Evolutionary conservation across 2,797 vertebrate genomes (phyloP), one percentile per base, ranked within the genome.

Genomic region (Paratrypauchen microcephalus): DNA sequence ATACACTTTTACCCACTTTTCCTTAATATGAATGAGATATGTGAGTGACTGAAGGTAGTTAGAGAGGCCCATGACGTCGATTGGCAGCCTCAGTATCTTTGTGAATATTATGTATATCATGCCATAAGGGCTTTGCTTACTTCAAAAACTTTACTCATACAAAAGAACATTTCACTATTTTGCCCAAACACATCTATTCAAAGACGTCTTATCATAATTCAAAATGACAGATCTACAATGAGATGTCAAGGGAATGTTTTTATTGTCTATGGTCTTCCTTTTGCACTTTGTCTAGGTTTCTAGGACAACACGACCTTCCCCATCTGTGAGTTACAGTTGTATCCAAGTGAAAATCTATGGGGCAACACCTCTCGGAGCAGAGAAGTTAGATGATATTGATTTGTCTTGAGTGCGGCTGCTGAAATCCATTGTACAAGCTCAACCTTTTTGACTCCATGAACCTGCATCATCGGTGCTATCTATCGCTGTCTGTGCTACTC

Each of bases 271-370:
- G 6, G 23, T 1, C 23, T 47, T 72, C 13, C 11, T 59, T 24
- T 18, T 58, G 30, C 28, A 68, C 41, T 50, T 11, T 55, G 67
- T 68, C 23, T 66, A 19, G 24, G 60, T 45, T 63, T 18, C 61
- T 64, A 26, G 5, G 3, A 69, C 55, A 59, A 6, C 13, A 4
- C 24, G 39, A 62, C 36, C 48, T 71, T 54, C 32, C 57, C 32
- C 16, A 36, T 45, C 15, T n/a, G 6, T 61, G 24, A 63, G 58
- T 60, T 59, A 21, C 54, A 67, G 36, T 18, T 61, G 30, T 65
- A 47, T 54, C 36, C 32, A 12, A 66, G 70, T 47, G 36, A 71
- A 84, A 65, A 71, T 78, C 68, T 55, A 26, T 59, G 15, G 64
- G 39, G 60, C 67, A 69, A 65, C 79, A 66, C 47, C 54, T 64